Percentiles rank a stretch among this genome's conserved stretches.
phyloP scores from a whole-genome alignment of 2,888 invertebrate genomes.

The Lasioglossum calceatum region DNA sequence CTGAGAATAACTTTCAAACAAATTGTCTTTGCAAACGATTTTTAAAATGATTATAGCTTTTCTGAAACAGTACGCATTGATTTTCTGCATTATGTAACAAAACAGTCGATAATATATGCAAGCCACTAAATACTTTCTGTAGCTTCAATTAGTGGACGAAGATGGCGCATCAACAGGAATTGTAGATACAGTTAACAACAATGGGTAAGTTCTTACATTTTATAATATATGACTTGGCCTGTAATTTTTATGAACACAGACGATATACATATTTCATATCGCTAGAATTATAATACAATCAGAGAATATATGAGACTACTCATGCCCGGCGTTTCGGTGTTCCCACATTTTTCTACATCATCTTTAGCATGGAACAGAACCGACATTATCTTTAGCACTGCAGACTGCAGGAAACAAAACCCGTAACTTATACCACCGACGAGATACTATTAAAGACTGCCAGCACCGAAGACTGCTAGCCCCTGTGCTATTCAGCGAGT shows the following conservation, averaged over 20 bases:
- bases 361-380: too few species aligned
- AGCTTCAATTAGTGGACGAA: not conserved
- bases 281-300: not conserved
- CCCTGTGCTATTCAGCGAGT: too few species aligned
- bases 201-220: not conserved
- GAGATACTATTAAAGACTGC: too few species aligned
- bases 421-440: too few species aligned
- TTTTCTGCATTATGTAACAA: not conserved
- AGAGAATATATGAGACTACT: too few species aligned
- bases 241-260: not conserved
- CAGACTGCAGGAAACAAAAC: too few species aligned
- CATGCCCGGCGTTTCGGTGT: too few species aligned
- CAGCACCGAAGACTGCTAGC: too few species aligned
- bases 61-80: not conserved
- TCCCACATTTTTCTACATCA: too few species aligned
- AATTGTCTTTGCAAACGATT: not conserved
- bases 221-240: not conserved
- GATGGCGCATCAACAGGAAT: slow-evolving; percentile 5
- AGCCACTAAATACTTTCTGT: not conserved
- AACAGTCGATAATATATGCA: not conserved
- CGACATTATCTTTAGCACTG: too few species aligned
- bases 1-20: not conserved
- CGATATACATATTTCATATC: not conserved
- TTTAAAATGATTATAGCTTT: not conserved
- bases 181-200: not conserved